Evolutionary conservation across 2,113 vertebrate genomes (phyloP), one percentile per base, ranked within the genome.

Genomic region (Tachuris rubrigastra): DNA sequence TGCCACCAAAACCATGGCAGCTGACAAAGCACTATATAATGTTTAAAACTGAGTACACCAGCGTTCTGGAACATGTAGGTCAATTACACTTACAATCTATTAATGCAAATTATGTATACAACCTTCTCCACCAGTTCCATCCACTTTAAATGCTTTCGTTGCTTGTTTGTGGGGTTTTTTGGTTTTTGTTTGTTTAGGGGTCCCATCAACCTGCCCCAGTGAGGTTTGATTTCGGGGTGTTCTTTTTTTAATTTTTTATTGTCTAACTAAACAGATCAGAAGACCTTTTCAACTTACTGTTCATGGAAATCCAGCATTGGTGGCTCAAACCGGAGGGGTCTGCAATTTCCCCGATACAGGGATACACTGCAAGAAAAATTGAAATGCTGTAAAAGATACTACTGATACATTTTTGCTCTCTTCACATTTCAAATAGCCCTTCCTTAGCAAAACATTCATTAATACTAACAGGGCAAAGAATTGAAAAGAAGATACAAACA

Each of bases 251-350:
- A 55, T n/a, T 27, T 53, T 13, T 14, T 58, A 14, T 84, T 46
- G 22, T 21, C 17, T 47, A 73, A 82, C 4, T 31, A 87, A 93
- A 87, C 6, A 52, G 4, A 89, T 52, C 9, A 27, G 84, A 95
- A 87, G 27, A 44, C 49, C 46, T 86, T 87, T 33, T 49, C 60
- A 89, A 98, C 99, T 99, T 97, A 99, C 99, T 99, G 99, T 98
- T 99, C 99, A 79, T 99, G 98, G 97, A 99, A 99, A 97, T 99
- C 99, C 98, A 99, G 98, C 99, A 99, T 99, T 73, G 99, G 99
- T 92, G 99, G 99, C 97, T 99, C 99, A 97, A 99, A 99, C 82
- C 98, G 98, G 98, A 99, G 99, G 85, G 99, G 99, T 97, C 99
- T 98, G 89, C 99, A 99, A 96, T 99, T 99, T 96, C 99, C 99